Conservation (phyloP, 2,888 invertebrate species). For the Drosophila monieri region DNA sequence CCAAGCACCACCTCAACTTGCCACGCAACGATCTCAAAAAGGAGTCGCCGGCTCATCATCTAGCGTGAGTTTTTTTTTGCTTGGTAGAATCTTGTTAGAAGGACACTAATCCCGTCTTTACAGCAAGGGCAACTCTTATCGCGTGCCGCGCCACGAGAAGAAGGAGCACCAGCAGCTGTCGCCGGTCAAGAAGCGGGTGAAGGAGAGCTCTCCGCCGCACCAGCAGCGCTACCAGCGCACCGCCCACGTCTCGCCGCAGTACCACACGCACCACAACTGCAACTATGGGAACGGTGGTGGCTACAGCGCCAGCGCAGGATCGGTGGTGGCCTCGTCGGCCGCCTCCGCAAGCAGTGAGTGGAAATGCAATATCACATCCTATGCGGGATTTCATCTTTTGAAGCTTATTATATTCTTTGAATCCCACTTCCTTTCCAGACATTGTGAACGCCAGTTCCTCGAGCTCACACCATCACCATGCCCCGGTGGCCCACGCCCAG, state of each 20-base stretch:
- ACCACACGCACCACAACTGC: constrained; percentile 83
- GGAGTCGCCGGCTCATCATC: constrained; percentile 85
- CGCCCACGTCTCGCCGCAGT: constrained; percentile 83
- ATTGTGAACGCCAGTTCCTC: constrained; percentile 72
- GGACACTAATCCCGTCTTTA: constrained; percentile 2
- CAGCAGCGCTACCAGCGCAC: constrained; percentile 84
- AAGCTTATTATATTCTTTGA: background rate
- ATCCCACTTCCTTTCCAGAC: constrained; percentile 49
- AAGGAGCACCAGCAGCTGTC: constrained; percentile 95
- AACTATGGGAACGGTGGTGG: constrained; percentile 75
- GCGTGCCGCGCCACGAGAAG: constrained; percentile 87
- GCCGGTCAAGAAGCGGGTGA: constrained; percentile 98
- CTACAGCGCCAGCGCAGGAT: constrained; percentile 54
- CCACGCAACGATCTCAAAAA: constrained; percentile 86
- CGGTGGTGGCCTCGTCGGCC: constrained; percentile 71
- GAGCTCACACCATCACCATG: constrained; percentile 77
- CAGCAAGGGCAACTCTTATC: constrained; percentile 84
- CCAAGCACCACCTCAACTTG: constrained; percentile 87
- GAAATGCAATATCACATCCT: constrained; percentile 3
- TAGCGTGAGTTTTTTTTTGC: constrained; percentile 78
- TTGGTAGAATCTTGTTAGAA: too few species aligned
- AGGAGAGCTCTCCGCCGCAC: constrained; percentile 96
- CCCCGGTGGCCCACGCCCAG: constrained; percentile 70
- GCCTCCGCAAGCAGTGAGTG: constrained; percentile 80
- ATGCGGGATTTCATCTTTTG: background rate